phyloP scores from a whole-genome alignment of 2,888 invertebrate species.

The Odiellus spinosus region DNA sequence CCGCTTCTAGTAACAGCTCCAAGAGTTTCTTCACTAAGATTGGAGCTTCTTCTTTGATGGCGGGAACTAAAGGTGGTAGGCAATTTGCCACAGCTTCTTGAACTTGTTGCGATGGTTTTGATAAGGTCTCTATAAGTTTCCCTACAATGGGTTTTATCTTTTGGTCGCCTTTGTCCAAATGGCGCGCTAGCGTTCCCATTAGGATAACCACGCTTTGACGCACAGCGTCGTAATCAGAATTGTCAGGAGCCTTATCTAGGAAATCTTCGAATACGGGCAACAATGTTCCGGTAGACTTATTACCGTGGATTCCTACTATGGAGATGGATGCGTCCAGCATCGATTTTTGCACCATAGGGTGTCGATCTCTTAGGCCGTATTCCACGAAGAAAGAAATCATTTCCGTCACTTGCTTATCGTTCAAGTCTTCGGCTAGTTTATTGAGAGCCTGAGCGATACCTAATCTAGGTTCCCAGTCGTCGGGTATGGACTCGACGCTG shows the following conservation, averaged over 20 bases:
- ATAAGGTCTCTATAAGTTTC: conserved; percentile 72
- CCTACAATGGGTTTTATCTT: conserved; percentile 86
- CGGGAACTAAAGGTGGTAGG: conserved; percentile 78
- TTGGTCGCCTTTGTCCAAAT: conserved; percentile 75
- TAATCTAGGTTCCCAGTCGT: conserved; percentile 76
- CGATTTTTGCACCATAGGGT: conserved; percentile 60
- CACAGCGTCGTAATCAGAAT: conserved; percentile 74
- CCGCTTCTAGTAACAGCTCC: conserved; percentile 69
- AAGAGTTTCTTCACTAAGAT: conserved; percentile 71
- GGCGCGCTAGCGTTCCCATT: conserved; percentile 92
- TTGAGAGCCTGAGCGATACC: conserved; percentile 71
- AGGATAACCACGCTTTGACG: conserved; percentile 91
- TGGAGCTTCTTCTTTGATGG: conserved; percentile 78
- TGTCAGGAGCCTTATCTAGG: conserved; percentile 79
- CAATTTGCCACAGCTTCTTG: conserved; percentile 97
- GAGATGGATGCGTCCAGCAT: conserved; percentile 90
- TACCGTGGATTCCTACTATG: conserved; percentile 81
- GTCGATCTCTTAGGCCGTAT: conserved; percentile 68
- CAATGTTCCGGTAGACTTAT: conserved; percentile 51
- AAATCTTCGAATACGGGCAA: conserved; percentile 85
- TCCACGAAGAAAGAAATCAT: conserved; percentile 65
- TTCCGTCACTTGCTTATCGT: conserved; percentile 47
- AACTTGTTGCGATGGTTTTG: conserved; percentile 92
- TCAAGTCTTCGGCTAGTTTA: conserved; percentile 57
- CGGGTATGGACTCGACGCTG: conserved; percentile 50